Conservation (phyloP, 2,797 vertebrate genomes). For the Brachymystax lenok region DNA sequence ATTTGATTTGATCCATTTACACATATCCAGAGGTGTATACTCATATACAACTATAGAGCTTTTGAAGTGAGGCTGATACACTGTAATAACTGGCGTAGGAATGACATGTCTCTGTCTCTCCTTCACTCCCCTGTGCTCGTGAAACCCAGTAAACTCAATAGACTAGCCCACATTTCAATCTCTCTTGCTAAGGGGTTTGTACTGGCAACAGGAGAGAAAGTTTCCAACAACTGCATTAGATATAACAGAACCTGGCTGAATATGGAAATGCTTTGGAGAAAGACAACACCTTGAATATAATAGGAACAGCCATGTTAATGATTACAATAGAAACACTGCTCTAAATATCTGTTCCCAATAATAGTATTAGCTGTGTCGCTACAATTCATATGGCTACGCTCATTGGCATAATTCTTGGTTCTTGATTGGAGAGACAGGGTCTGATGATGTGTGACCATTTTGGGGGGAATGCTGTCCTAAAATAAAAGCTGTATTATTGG, state of each 20-base stretch:
- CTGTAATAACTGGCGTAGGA: too few species aligned
- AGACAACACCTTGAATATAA: background rate
- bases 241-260: background rate
- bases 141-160: conserved; percentile 21
- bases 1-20: background rate
- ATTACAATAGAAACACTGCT: background rate
- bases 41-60: too few species aligned
- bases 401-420: conserved; percentile 43
- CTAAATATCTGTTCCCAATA: conserved; percentile 5
- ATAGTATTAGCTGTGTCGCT: conserved; percentile 14
- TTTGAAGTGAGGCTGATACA: too few species aligned
- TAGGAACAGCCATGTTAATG: background rate
- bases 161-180: conserved; percentile 20
- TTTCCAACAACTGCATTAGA: conserved; percentile 10
- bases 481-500: conserved; percentile 75
- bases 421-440: conserved; percentile 35
- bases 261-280: too few species aligned
- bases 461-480: conserved; percentile 51
- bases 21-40: too few species aligned
- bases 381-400: conserved; percentile 24
- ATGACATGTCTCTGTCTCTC: background rate
- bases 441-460: conserved; percentile 52
- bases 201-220: background rate
- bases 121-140: background rate
- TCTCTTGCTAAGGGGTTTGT: conserved; percentile 5